phyloP scores from a whole-genome alignment of 35 echinoderm and acorn worm species.

The Stichopus chloronotus region DNA sequence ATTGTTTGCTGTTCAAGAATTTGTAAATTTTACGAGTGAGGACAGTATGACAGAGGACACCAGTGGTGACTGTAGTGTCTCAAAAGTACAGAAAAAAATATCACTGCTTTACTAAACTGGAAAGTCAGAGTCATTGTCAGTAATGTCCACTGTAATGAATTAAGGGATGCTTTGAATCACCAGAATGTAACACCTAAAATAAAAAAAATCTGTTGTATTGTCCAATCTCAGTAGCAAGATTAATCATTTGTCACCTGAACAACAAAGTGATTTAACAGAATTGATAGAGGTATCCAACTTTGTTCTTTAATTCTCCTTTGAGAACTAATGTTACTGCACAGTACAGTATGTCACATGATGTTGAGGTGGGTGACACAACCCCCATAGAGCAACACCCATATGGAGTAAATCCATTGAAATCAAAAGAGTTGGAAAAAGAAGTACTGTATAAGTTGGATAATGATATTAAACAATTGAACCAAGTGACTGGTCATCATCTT shows the following conservation, averaged over 20 bases:
- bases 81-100: neutral
- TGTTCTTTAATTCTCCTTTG: neutral
- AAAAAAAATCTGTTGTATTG: neutral
- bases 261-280: neutral
- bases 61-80: neutral
- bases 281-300: neutral
- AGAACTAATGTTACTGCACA: neutral
- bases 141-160: neutral
- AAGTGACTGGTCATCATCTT: constrained; percentile 69
- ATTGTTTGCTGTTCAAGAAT: neutral
- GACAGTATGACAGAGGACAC: neutral
- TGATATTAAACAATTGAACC: constrained; percentile 66
- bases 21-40: neutral
- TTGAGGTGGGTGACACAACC: neutral
- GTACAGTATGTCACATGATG: neutral
- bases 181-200: neutral
- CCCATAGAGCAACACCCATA: neutral
- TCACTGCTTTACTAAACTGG: neutral
- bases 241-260: neutral
- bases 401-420: neutral
- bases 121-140: neutral
- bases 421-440: neutral
- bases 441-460: constrained; percentile 58
- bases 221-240: neutral
- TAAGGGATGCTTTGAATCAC: neutral